Conservation (phyloP, 2,888 invertebrate species). For the Dendrolimus houi region DNA sequence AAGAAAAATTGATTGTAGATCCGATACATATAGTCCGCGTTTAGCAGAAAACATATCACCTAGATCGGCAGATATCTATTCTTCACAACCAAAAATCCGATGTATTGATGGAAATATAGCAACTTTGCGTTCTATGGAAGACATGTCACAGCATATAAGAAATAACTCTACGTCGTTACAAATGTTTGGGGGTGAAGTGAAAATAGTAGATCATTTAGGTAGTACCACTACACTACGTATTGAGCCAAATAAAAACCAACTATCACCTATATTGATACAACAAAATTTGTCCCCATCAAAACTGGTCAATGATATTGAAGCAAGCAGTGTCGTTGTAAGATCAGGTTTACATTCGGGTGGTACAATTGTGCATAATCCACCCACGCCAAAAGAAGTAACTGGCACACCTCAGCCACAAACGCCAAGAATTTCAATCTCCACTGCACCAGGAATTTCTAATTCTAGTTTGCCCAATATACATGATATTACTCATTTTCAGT, state of each 20-base stretch:
- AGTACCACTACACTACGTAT: slow-evolving; percentile 82
- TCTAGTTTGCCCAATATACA: slow-evolving; percentile 73
- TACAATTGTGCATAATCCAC: slow-evolving; percentile 81
- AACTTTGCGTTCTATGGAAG: slow-evolving; percentile 72
- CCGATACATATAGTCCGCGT: slow-evolving; percentile 58
- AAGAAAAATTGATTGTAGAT: slow-evolving; percentile 52
- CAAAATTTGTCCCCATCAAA: slow-evolving; percentile 66
- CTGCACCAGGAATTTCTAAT: slow-evolving; percentile 70
- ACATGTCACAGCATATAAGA: slow-evolving; percentile 74
- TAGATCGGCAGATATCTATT: slow-evolving; percentile 52
- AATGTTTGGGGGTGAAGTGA: slow-evolving; percentile 87
- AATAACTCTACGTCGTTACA: slow-evolving; percentile 75
- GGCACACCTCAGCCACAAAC: slow-evolving; percentile 63
- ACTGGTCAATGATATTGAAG: slow-evolving; percentile 62
- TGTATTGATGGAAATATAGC: slow-evolving; percentile 65
- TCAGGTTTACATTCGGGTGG: slow-evolving; percentile 90
- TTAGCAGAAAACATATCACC: slow-evolving; percentile 58
- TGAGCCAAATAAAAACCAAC: slow-evolving; percentile 77
- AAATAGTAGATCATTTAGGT: slow-evolving; percentile 82
- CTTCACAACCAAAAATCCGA: slow-evolving; percentile 63
- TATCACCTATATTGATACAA: slow-evolving; percentile 74
- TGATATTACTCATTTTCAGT: slow-evolving; percentile 75
- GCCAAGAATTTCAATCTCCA: slow-evolving; percentile 75
- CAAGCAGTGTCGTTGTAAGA: slow-evolving; percentile 84
- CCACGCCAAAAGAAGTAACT: slow-evolving; percentile 64